Evolutionary conservation across 2,888 invertebrate genomes (phyloP).

Genomic region (Acanthosepion esculentum): DNA sequence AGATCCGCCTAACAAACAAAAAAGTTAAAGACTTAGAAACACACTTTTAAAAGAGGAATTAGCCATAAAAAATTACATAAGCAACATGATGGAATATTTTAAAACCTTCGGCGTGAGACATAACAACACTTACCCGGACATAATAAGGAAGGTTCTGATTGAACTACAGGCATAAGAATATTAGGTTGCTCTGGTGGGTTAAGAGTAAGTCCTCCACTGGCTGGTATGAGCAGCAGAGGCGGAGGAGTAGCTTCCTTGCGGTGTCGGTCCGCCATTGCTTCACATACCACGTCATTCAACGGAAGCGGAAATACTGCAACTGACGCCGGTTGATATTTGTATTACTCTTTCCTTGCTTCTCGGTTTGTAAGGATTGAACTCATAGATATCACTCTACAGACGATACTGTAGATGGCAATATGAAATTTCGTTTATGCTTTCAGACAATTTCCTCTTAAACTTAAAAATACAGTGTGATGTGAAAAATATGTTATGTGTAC

Average conservation of each 20-base stretch:
- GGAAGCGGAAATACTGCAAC: slow-evolving; percentile 45
- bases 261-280: slow-evolving; percentile 68
- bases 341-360: too few relatives aligned
- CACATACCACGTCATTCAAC: slow-evolving; percentile 47
- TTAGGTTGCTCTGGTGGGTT: slow-evolving; percentile 67
- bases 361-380: too few relatives aligned
- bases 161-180: slow-evolving; percentile 70
- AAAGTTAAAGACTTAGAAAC: neutral
- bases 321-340: neutral
- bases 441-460: too few relatives aligned
- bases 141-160: slow-evolving; percentile 66
- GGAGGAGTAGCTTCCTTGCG: slow-evolving; percentile 69
- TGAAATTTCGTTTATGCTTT: too few relatives aligned
- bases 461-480: too few relatives aligned
- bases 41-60: neutral
- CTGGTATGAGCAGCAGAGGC: slow-evolving; percentile 71
- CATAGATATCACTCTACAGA: too few relatives aligned
- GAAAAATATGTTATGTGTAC: too few relatives aligned
- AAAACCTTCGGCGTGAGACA: neutral
- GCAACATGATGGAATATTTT: neutral
- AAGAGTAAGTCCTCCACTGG: slow-evolving; percentile 70
- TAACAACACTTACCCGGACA: slow-evolving; percentile 62
- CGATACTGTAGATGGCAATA: too few relatives aligned
- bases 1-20: neutral
- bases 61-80: neutral